A percentile compares a stretch with the other conserved stretches of the same genome.
These are phyloP conservation scores for Actinernus sp. DNA, from an alignment of 92 coral and sea anemone genomes.

Conservation along the genomic window DNA sequence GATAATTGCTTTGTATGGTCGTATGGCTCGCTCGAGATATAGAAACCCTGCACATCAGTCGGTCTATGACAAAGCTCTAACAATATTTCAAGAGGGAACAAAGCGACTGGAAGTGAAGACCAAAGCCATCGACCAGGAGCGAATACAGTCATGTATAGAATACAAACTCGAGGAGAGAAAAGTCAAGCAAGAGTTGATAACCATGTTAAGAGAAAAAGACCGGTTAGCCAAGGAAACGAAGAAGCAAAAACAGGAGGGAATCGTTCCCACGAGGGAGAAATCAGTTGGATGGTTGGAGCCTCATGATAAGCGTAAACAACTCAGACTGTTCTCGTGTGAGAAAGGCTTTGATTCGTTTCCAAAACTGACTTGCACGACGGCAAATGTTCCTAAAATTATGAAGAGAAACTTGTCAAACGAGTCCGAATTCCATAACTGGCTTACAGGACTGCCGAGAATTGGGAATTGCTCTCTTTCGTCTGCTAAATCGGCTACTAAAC, in stretches of 20 bases:
- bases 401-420: conserved; percentile 69
- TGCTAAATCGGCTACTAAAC: conserved; percentile 5
- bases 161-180: conserved; percentile 58
- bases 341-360: conserved; percentile 40
- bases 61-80: conserved; percentile 66
- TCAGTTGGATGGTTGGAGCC: conserved; percentile 16
- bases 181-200: conserved; percentile 60
- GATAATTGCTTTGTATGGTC: no score
- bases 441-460: conserved; percentile 59
- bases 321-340: conserved; percentile 22
- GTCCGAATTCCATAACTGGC: conserved; percentile 76
- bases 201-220: conserved; percentile 48
- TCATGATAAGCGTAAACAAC: conserved; percentile 26
- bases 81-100: conserved; percentile 68
- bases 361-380: conserved; percentile 58
- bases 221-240: conserved; percentile 58
- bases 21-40: neutral
- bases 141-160: conserved; percentile 52
- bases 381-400: conserved; percentile 72
- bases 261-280: conserved; percentile 28
- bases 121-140: conserved; percentile 62
- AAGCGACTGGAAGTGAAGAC: conserved; percentile 43
- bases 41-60: conserved; percentile 41
- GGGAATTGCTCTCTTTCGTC: conserved; percentile 15
- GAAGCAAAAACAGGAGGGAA: neutral